Conservation (phyloP, 2,888 invertebrate genomes). For the Parnassius apollo region DNA sequence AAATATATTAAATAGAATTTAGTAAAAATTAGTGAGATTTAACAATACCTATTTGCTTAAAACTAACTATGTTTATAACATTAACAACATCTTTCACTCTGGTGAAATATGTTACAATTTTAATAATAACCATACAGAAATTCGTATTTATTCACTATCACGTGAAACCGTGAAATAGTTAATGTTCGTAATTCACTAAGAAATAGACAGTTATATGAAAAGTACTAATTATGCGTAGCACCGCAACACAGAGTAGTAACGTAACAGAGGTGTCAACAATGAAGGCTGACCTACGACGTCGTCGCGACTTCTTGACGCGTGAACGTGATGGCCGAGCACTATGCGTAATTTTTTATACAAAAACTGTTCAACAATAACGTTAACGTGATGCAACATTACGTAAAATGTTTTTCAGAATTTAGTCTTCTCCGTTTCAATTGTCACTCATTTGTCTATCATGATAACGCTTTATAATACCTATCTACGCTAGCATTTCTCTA, state of each 20-base stretch:
- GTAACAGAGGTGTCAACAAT: slow-evolving; percentile 49
- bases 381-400: slow-evolving; percentile 76
- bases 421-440: slow-evolving; percentile 79
- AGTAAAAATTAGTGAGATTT: slow-evolving; percentile 81
- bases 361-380: slow-evolving; percentile 69
- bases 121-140: slow-evolving; percentile 63
- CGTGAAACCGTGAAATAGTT: slow-evolving; percentile 58
- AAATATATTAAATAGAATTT: slow-evolving; percentile 82
- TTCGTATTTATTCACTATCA: slow-evolving; percentile 56
- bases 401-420: slow-evolving; percentile 73
- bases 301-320: slow-evolving; percentile 21
- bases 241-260: slow-evolving; percentile 42
- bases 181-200: slow-evolving; percentile 41
- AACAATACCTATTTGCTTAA: slow-evolving; percentile 75
- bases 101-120: slow-evolving; percentile 70
- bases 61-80: slow-evolving; percentile 73
- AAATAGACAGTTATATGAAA: slow-evolving; percentile 48
- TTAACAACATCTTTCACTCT: slow-evolving; percentile 77
- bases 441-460: slow-evolving; percentile 73
- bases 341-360: slow-evolving; percentile 58
- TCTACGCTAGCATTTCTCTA: slow-evolving; percentile 78
- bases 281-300: slow-evolving; percentile 30
- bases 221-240: slow-evolving; percentile 41
- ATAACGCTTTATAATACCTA: slow-evolving; percentile 72
- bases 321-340: slow-evolving; percentile 26